Evolutionary conservation across 2,797 vertebrate genomes (phyloP).

Genomic region (Coreius guichenoti): DNA sequence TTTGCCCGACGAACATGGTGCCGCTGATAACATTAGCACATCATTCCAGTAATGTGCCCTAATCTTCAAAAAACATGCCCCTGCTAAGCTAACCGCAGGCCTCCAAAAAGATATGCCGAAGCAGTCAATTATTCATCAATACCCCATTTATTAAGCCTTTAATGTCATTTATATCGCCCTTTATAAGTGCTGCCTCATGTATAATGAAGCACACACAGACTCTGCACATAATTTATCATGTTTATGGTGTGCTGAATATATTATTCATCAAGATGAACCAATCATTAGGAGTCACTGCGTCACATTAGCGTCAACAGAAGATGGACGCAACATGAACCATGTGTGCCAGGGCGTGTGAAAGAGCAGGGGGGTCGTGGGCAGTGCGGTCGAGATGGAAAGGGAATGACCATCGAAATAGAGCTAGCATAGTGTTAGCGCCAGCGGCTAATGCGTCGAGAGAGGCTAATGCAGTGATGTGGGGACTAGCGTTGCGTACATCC

Average conservation of each 20-base stretch:
- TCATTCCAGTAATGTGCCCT: slow-evolving; percentile 67
- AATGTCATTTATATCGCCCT: slow-evolving; percentile 74
- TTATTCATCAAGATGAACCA: slow-evolving; percentile 78
- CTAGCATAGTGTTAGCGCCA: slow-evolving; percentile 42
- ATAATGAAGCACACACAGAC: slow-evolving; percentile 77
- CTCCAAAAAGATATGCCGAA: slow-evolving; percentile 57
- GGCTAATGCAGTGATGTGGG: slow-evolving; percentile 57
- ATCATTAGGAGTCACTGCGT: slow-evolving; percentile 73
- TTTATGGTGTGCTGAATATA: slow-evolving; percentile 76
- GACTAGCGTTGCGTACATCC: slow-evolving; percentile 26
- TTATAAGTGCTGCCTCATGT: slow-evolving; percentile 77
- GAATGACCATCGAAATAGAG: slow-evolving; percentile 68
- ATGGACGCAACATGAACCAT: slow-evolving; percentile 73
- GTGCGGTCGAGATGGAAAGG: slow-evolving; percentile 64
- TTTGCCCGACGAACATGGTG: slow-evolving; percentile 58
- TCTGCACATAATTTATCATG: slow-evolving; percentile 77
- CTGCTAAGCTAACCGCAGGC: slow-evolving; percentile 55
- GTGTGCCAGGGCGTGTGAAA: slow-evolving; percentile 52
- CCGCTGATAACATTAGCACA: slow-evolving; percentile 75
- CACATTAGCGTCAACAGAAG: slow-evolving; percentile 78
- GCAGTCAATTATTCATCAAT: slow-evolving; percentile 82
- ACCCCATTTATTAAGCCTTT: slow-evolving; percentile 81
- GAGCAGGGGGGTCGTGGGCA: slow-evolving; percentile 33
- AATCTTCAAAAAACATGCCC: slow-evolving; percentile 70
- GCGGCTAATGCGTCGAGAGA: slow-evolving; percentile 48